Conservation (phyloP, 2,888 invertebrate species). For the Stenurella melanura region DNA sequence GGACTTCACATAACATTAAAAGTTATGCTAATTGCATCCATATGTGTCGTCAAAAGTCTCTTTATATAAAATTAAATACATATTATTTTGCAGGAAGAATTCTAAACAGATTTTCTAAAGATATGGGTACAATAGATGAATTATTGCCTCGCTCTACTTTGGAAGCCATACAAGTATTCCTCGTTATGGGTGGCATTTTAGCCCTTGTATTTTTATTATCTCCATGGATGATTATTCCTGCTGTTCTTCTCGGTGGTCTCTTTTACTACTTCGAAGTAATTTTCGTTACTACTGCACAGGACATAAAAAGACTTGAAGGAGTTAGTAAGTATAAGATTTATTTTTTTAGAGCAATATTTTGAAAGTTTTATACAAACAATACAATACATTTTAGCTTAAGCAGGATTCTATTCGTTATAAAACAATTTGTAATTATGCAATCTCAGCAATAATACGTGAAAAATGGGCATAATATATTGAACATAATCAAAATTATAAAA, state of each 20-base stretch:
- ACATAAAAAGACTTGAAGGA: slow-evolving; percentile 80
- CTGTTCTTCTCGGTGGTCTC: slow-evolving; percentile 77
- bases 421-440: no score
- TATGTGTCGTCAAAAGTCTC: neutral
- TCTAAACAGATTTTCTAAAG: slow-evolving; percentile 89
- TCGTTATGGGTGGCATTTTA: slow-evolving; percentile 83
- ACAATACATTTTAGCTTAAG: no score
- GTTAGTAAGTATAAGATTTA: slow-evolving; percentile 69
- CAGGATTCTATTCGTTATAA: no score
- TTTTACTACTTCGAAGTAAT: slow-evolving; percentile 80
- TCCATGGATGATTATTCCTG: slow-evolving; percentile 81
- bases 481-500: no score
- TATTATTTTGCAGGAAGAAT: slow-evolving; percentile 77
- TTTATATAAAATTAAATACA: neutral
- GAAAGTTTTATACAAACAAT: no score
- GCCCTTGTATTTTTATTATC: slow-evolving; percentile 82
- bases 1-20: no score
- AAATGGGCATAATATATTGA: no score
- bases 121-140: slow-evolving; percentile 87
- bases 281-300: slow-evolving; percentile 83
- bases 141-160: slow-evolving; percentile 80
- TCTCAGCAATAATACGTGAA: no score
- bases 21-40: no score
- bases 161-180: slow-evolving; percentile 79
- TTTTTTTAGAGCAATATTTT: no score